A percentile compares a stretch with the other conserved stretches of the same genome.
These are phyloP conservation scores for Holacanthus passer DNA, from an alignment of 2,113 vertebrate genomes.

Conservation along the genomic window DNA sequence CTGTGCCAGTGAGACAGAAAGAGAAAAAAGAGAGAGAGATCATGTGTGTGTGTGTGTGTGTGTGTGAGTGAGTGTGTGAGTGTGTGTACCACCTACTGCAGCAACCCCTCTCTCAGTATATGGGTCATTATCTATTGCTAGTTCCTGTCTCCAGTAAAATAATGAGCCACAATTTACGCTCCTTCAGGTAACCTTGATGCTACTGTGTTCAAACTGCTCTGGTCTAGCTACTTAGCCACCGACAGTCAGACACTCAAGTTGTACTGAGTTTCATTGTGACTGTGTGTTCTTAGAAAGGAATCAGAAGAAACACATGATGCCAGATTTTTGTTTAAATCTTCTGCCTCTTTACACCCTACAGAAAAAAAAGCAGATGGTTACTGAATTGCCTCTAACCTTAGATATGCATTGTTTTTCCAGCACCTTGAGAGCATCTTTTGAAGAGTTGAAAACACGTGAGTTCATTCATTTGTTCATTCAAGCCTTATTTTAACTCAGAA, in stretches of 20 bases:
- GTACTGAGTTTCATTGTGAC: not conserved
- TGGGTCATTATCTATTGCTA: not conserved
- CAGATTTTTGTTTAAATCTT: not conserved
- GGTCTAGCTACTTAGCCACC: not conserved
- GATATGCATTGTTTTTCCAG: slow-evolving; percentile 77
- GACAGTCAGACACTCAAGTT: not conserved
- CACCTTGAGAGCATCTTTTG: slow-evolving; percentile 91
- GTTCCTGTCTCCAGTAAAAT: slow-evolving; percentile 31
- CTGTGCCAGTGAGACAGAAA: not conserved
- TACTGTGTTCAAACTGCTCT: not conserved
- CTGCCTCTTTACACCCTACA: not conserved
- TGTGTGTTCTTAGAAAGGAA: not conserved
- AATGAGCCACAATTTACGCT: not conserved
- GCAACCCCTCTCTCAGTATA: not conserved
- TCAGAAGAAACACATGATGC: not conserved
- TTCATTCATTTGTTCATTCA: too few species aligned
- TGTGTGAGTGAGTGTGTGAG: not conserved
- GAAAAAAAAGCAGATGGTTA: not conserved
- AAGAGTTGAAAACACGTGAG: slow-evolving; percentile 92
- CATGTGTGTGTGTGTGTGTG: not conserved
- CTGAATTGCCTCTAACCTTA: not conserved
- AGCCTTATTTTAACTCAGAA: too few species aligned
- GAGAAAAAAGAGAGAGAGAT: not conserved
- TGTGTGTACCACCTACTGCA: not conserved
- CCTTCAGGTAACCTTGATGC: not conserved